phyloP scores from a whole-genome alignment of 2,888 invertebrate species.

The Anarsia innoxiella region DNA sequence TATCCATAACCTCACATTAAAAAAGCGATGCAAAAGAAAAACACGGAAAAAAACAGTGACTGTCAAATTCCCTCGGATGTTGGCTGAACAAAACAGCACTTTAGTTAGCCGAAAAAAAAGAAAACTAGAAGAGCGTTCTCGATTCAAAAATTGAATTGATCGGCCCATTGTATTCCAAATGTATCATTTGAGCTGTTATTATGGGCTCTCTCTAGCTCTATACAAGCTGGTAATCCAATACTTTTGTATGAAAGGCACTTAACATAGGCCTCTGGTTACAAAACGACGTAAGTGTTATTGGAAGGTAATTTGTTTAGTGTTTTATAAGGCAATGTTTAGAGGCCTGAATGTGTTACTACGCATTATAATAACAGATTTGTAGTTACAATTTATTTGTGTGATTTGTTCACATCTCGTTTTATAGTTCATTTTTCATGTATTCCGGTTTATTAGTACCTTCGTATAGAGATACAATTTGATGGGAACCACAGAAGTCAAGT shows the following conservation, averaged over 20 bases:
- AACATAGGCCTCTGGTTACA: constrained; percentile 44
- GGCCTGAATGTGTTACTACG: constrained; percentile 1
- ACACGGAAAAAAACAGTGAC: constrained; percentile 70
- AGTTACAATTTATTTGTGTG: constrained; percentile 5
- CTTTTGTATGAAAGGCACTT: constrained; percentile 75
- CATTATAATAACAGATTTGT: constrained; percentile 4
- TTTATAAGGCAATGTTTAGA: constrained; percentile 25
- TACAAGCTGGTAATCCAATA: constrained; percentile 72
- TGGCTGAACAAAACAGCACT: constrained; percentile 75
- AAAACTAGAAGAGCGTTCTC: constrained; percentile 72
- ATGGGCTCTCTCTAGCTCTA: constrained; percentile 68
- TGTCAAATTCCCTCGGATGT: constrained; percentile 71
- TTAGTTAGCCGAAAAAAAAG: constrained; percentile 58
- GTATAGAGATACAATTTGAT: neutral
- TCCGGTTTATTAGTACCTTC: too few relatives aligned
- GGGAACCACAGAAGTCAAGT: too few relatives aligned
- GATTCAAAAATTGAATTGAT: constrained; percentile 76
- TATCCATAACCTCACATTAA: constrained; percentile 49
- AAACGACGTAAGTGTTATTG: constrained; percentile 50
- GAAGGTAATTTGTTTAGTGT: constrained; percentile 47
- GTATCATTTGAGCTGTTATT: constrained; percentile 76
- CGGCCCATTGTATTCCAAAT: constrained; percentile 75
- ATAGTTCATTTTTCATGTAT: constrained; percentile 11
- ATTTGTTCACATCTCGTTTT: neutral
- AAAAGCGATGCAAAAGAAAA: constrained; percentile 55